Percentiles rank a stretch among this genome's conserved stretches.
Conservation (phyloP, 2,113 vertebrate species). For the Lutjanus erythropterus region DNA sequence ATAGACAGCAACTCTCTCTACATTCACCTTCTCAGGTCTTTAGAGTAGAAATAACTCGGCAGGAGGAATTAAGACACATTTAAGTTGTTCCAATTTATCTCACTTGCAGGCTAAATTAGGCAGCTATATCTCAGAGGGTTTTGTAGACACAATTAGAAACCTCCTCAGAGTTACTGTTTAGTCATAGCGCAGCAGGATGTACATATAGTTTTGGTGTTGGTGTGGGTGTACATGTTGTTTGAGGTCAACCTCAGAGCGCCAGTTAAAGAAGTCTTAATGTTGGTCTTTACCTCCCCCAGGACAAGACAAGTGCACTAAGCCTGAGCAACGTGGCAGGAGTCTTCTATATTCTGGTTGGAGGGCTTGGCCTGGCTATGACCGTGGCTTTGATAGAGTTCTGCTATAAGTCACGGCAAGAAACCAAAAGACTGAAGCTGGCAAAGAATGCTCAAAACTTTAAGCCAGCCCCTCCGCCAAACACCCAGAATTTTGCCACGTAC, state of each 20-base stretch:
- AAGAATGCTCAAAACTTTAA: constrained; percentile 98
- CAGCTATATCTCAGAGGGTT: constrained; percentile 50
- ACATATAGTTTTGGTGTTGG: constrained; percentile 41
- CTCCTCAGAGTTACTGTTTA: constrained; percentile 54
- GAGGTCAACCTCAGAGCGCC: constrained; percentile 27
- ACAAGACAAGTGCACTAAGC: constrained; percentile 99
- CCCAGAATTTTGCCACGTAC: constrained; percentile 98
- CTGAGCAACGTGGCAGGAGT: constrained; percentile 99
- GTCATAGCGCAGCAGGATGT: constrained; percentile 55
- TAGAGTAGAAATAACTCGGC: constrained; percentile 22
- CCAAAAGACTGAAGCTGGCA: constrained; percentile 96
- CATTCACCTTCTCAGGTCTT: constrained; percentile 80
- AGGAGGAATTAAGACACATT: constrained; percentile 48
- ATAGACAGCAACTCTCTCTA: constrained; percentile 61
- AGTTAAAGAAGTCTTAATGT: constrained; percentile 65
- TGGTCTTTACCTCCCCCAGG: constrained; percentile 93
- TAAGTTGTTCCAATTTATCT: constrained; percentile 25
- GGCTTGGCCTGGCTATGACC: constrained; percentile 98
- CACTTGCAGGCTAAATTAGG: constrained; percentile 18
- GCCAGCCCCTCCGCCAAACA: constrained; percentile 92
- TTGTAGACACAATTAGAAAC: constrained; percentile 44
- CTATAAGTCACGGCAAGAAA: constrained; percentile 98
- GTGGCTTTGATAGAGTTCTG: constrained; percentile 99
- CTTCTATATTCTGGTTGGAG: constrained; percentile 99
- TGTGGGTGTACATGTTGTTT: constrained; percentile 31